Base-by-base conservation (phyloP, 2,113 vertebrate genomes). In the Dolichallabes microphthalmus region DNA sequence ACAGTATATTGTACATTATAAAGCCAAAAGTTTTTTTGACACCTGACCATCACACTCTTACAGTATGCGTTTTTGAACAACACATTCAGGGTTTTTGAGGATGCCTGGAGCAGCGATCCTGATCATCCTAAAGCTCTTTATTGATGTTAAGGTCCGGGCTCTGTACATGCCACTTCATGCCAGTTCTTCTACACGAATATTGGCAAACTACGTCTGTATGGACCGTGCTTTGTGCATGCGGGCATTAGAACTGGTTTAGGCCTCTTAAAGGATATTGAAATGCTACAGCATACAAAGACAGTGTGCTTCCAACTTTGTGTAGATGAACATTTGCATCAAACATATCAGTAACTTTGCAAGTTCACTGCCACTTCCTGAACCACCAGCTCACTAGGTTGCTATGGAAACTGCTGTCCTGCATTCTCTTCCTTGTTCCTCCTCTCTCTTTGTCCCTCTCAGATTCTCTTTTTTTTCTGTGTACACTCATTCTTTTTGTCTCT, bases 371-470 rank as follows among this genome's bases (percentile, higher is more conserved):
- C 79, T 74, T 55, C 68, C 80, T 83, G 39, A 32, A 84, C 69
- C 27, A 82, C 69, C 60, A 60, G 82, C 88, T 87, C 86, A 75
- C 60, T 76, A 45, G 9, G 90, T 91, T 91, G 83, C 90, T 87
- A 91, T 91, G 87, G 90, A 88, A 88, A 91, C 86, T 73, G 79
- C 73, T 88, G 61, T 87, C 80, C 84, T 83, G 82, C 60, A 50
- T 73, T 87, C 83, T 53, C 57, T 78, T 77, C 80, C 35, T 79
- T 58, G 22, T 45, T 53, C 17, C 68, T 30, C 66, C 75, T 27
- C 53, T 53, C 50, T 19, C 57, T 60, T 58, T 86, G 5, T 82
- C 32, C 30, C 25, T 73, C 71, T 73, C 35, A 39, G 45, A 45
- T 55, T 52, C 57, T 77, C 74, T 71, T 50, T 78, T 57, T 57